A percentile compares a stretch with the other conserved stretches of the same genome.
These are phyloP conservation scores for Alligator sinensis DNA, from an alignment of 2,113 vertebrate species.

Conservation along the genomic window DNA sequence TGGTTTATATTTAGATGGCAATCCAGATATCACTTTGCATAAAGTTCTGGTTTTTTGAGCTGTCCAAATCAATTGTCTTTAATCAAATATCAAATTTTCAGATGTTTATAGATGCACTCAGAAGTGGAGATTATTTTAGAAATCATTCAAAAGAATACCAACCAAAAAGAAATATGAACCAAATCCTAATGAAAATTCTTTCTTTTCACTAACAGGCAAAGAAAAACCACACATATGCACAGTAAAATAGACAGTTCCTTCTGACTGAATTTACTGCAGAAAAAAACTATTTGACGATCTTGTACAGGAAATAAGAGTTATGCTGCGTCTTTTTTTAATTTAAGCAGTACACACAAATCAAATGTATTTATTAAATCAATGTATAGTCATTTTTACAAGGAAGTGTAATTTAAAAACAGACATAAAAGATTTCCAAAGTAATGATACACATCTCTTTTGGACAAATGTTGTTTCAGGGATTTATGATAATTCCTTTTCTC, in stretches of 20 bases:
- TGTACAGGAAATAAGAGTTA: constrained; percentile 69
- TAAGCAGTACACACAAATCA: constrained; percentile 75
- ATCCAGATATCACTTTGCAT: constrained; percentile 52
- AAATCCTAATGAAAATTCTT: constrained; percentile 45
- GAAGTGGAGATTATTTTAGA: constrained; percentile 20
- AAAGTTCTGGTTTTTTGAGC: constrained; percentile 50
- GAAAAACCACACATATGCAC: not conserved
- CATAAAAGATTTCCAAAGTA: constrained; percentile 69
- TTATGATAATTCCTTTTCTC: constrained; percentile 80
- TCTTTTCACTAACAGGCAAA: not conserved
- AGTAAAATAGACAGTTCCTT: constrained; percentile 42
- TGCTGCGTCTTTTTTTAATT: constrained; percentile 63
- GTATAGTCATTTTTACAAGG: constrained; percentile 77
- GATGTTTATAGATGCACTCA: constrained; percentile 24
- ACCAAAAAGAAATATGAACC: constrained; percentile 49
- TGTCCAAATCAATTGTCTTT: constrained; percentile 52
- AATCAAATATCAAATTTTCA: constrained; percentile 37
- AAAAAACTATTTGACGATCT: constrained; percentile 62
- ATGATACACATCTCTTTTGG: constrained; percentile 70
- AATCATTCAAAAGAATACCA: constrained; percentile 53
- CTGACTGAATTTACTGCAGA: constrained; percentile 64
- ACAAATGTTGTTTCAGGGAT: constrained; percentile 82
- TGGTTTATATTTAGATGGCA: constrained; percentile 69
- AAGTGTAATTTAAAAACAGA: constrained; percentile 67
- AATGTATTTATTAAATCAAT: constrained; percentile 74